Percentiles rank a stretch among this genome's conserved stretches.
These are phyloP conservation scores for Microchirus variegatus DNA, from an alignment of 2,797 vertebrate genomes.

Conservation along the genomic window DNA sequence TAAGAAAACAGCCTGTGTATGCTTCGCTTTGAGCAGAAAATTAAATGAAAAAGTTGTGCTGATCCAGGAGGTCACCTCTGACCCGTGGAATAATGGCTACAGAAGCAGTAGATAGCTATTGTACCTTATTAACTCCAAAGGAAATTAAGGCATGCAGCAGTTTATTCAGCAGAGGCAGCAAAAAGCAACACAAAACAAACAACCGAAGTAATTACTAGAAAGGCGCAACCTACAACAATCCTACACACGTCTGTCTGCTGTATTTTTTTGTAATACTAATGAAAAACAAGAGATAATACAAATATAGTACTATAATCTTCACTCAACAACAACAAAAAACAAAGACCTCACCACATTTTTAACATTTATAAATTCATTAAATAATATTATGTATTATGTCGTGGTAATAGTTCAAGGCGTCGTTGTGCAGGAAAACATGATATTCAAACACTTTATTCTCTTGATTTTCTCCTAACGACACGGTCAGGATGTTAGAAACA, in stretches of 20 bases:
- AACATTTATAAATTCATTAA: neutral
- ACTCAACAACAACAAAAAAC: too few relatives aligned
- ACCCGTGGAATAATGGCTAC: conserved; percentile 5
- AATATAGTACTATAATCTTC: too few relatives aligned
- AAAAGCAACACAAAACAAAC: neutral
- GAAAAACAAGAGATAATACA: too few relatives aligned
- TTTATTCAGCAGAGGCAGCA: neutral
- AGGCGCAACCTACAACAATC: neutral
- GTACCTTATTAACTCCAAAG: neutral
- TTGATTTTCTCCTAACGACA: neutral
- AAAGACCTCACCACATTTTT: too few relatives aligned
- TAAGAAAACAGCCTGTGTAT: conserved; percentile 8
- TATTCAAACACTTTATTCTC: neutral
- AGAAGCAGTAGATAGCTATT: neutral
- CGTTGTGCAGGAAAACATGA: neutral
- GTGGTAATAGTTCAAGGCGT: neutral
- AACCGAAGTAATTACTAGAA: neutral
- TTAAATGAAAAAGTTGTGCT: neutral
- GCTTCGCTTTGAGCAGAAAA: neutral
- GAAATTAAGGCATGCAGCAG: neutral
- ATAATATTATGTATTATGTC: neutral
- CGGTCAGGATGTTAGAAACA: neutral
- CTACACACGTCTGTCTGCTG: neutral
- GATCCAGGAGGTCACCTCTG: conserved; percentile 4
- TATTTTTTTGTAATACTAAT: too few relatives aligned